Conservation (phyloP, 2,113 vertebrate species). For the Muntiacus muntjak region DNA sequence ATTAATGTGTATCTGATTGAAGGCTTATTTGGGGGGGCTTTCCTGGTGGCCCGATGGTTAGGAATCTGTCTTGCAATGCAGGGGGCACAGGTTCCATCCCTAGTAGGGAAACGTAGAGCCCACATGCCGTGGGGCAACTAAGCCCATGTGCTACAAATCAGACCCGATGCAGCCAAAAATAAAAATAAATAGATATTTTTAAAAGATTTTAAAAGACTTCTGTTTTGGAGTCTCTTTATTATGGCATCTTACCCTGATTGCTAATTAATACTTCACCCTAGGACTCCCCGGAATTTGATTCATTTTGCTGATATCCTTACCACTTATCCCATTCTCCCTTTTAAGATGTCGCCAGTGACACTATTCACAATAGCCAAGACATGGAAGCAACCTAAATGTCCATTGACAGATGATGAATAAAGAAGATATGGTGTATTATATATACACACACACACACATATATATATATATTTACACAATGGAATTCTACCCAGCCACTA, state of each 20-base stretch:
- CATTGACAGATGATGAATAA: not conserved
- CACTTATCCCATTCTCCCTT: not conserved
- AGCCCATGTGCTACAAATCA: too few species aligned
- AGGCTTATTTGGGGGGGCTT: not conserved
- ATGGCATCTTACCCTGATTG: not conserved
- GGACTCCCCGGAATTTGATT: not conserved
- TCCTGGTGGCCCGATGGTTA: too few species aligned
- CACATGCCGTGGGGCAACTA: too few species aligned
- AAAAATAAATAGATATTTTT: too few species aligned
- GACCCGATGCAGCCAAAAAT: too few species aligned
- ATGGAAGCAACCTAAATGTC: not conserved
- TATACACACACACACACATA: too few species aligned
- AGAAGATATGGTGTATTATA: not conserved
- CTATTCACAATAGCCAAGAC: not conserved
- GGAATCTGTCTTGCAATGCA: too few species aligned
- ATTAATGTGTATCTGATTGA: not conserved
- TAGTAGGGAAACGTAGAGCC: too few species aligned
- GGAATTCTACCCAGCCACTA: not conserved
- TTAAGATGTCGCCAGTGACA: not conserved
- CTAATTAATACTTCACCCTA: not conserved
- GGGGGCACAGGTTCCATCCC: too few species aligned
- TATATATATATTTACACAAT: not conserved
- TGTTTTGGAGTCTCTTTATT: not conserved
- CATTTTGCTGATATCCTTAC: not conserved
- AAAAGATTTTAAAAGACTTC: not conserved